A percentile compares a stretch with the other conserved stretches of the same genome.
Conservation (phyloP, 37 sponge, comb jelly and placozoan species). For the Cliona cf. orientalis region DNA sequence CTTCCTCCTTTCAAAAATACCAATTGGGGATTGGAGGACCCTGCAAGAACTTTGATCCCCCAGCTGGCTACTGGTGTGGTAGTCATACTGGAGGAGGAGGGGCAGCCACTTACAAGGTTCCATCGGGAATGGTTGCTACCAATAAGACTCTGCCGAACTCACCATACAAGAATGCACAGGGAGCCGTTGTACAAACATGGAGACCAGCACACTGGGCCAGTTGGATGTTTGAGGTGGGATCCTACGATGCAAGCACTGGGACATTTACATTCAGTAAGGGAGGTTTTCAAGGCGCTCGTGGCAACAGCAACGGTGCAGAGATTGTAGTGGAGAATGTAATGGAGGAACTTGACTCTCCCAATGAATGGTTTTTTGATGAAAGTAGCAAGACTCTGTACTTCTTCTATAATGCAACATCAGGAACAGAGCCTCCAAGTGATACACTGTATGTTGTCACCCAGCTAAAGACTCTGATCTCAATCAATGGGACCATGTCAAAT, state of each 20-base stretch:
- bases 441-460: slow-evolving; percentile 31
- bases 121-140: slow-evolving; percentile 44
- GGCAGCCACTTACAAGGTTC: slow-evolving; percentile 30
- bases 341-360: slow-evolving; percentile 68
- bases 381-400: slow-evolving; percentile 48
- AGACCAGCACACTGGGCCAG: slow-evolving; percentile 72
- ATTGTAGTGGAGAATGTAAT: slow-evolving; percentile 63
- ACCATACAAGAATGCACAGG: slow-evolving; percentile 55
- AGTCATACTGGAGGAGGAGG: slow-evolving; percentile 47
- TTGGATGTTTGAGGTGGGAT: slow-evolving; percentile 71
- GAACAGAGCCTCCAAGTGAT: slow-evolving; percentile 39
- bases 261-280: slow-evolving; percentile 55
- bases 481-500: slow-evolving; percentile 16
- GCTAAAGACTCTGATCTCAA: slow-evolving; percentile 32
- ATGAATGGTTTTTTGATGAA: slow-evolving; percentile 75
- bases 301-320: slow-evolving; percentile 52
- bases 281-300: slow-evolving; percentile 80
- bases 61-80: slow-evolving; percentile 67
- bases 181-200: slow-evolving; percentile 70
- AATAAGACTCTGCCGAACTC: slow-evolving; percentile 44
- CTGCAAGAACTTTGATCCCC: slow-evolving; percentile 54
- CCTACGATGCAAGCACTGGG: slow-evolving; percentile 7
- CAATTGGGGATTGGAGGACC: slow-evolving; percentile 66
- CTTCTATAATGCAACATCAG: slow-evolving; percentile 27
- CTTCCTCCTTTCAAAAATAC: slow-evolving; percentile 42